Evolutionary conservation across 2,113 vertebrate genomes (phyloP).

Genomic region (Eira barbara): DNA sequence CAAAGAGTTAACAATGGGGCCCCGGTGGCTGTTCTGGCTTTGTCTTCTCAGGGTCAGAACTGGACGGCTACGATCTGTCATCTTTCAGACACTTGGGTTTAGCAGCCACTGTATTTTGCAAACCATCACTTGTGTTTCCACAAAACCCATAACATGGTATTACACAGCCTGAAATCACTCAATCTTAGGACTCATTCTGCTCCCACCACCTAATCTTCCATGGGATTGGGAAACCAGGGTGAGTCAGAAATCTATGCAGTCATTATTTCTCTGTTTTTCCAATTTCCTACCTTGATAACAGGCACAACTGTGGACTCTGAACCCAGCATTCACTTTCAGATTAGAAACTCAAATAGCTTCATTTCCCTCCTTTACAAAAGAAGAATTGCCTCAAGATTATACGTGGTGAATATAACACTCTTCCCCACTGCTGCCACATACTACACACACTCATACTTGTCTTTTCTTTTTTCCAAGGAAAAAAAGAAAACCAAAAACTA

Average conservation of each 20-base stretch:
- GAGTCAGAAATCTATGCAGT: conserved; percentile 44
- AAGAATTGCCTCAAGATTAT: conserved; percentile 28
- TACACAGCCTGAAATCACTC: conserved; percentile 66
- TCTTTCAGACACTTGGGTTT: conserved; percentile 10
- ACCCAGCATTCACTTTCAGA: neutral
- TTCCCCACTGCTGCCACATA: neutral
- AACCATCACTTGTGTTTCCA: conserved; percentile 54
- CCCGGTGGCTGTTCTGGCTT: neutral
- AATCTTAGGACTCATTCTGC: neutral
- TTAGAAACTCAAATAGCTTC: neutral
- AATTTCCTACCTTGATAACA: conserved; percentile 54
- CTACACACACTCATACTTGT: neutral
- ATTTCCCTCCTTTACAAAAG: conserved; percentile 21
- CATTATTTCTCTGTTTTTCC: conserved; percentile 54
- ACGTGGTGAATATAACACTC: conserved; percentile 41
- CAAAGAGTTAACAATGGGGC: conserved; percentile 20
- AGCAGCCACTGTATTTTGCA: conserved; percentile 17
- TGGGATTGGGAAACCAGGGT: conserved; percentile 9
- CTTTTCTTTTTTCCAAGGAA: neutral
- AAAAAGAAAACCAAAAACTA: neutral
- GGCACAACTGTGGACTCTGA: neutral
- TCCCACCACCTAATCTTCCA: conserved; percentile 40
- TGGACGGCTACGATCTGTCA: conserved; percentile 21
- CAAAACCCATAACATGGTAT: conserved; percentile 30
- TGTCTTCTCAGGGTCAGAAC: neutral